phyloP scores from a whole-genome alignment of 2,797 vertebrate species.

The Sebastes ruberrimus region DNA sequence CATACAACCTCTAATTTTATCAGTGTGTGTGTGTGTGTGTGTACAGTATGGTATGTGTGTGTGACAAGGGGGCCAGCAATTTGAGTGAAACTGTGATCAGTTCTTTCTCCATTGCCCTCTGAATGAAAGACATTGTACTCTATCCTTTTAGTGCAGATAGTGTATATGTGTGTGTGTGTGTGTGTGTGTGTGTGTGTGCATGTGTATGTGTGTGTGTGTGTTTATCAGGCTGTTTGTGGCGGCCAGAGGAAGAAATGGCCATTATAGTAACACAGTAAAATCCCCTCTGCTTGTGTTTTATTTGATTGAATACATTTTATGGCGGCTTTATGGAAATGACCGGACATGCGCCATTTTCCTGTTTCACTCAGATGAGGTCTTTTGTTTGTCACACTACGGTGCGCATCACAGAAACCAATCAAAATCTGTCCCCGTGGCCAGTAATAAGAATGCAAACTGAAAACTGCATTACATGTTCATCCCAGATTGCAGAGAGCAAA shows the following conservation, averaged over 20 bases:
- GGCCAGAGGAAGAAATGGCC: conserved; percentile 39
- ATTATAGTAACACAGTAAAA: conserved; percentile 54
- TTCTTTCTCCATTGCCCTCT: conserved; percentile 32
- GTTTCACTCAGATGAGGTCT: conserved; percentile 45
- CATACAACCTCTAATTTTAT: conserved; percentile 18
- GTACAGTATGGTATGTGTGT: neutral
- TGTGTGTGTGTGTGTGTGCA: neutral
- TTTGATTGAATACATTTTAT: conserved; percentile 68
- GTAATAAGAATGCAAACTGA: conserved; percentile 57
- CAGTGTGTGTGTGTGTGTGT: neutral
- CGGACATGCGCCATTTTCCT: conserved; percentile 51
- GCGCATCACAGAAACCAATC: conserved; percentile 53
- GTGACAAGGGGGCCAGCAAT: neutral
- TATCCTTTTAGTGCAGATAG: neutral
- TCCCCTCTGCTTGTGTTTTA: conserved; percentile 50
- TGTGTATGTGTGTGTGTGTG: neutral
- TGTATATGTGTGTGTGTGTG: neutral
- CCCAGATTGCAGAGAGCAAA: conserved; percentile 46
- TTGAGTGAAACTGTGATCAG: conserved; percentile 44
- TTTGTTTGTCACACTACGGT: conserved; percentile 57
- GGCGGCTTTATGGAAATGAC: conserved; percentile 62
- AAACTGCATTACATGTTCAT: conserved; percentile 52
- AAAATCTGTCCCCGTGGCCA: conserved; percentile 37
- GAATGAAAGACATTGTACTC: conserved; percentile 42
- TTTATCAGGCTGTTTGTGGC: conserved; percentile 22